phyloP scores from a whole-genome alignment of 2,888 invertebrate species.

The Euproctis similis region DNA sequence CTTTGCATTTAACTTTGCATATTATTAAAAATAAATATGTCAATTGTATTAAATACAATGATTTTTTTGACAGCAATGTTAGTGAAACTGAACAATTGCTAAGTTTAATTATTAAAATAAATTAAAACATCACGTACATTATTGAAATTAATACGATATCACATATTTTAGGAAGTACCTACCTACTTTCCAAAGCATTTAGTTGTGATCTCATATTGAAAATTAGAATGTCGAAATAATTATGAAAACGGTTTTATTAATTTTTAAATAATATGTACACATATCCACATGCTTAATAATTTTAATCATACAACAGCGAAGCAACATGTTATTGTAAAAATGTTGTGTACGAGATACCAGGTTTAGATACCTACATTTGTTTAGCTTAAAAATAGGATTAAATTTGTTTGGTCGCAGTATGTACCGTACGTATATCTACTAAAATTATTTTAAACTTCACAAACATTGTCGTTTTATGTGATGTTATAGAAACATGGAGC shows the following conservation, averaged over 20 bases:
- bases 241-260: conserved; percentile 14
- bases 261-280: conserved; percentile 17
- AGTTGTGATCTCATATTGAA: conserved; percentile 63
- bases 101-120: no score
- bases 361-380: conserved; percentile 17
- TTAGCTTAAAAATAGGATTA: conserved; percentile 15
- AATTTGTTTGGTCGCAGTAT: conserved; percentile 16
- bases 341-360: conserved; percentile 20
- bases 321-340: conserved; percentile 21
- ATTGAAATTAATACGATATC: conserved; percentile 22
- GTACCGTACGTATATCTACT: no score
- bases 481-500: no score
- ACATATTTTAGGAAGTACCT: conserved; percentile 25
- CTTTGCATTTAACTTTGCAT: conserved; percentile 56
- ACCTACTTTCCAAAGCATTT: conserved; percentile 62
- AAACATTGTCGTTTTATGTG: no score
- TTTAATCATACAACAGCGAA: conserved; percentile 18
- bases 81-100: conserved; percentile 47
- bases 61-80: conserved; percentile 40
- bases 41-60: conserved; percentile 72
- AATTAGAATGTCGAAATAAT: conserved; percentile 19
- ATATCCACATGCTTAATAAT: conserved; percentile 23
- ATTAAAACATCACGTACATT: conserved; percentile 13
- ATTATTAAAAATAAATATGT: conserved; percentile 40
- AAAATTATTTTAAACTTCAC: no score